Evolutionary conservation across 2,888 invertebrate species (phyloP).

Genomic region (Parnassius smintheus): DNA sequence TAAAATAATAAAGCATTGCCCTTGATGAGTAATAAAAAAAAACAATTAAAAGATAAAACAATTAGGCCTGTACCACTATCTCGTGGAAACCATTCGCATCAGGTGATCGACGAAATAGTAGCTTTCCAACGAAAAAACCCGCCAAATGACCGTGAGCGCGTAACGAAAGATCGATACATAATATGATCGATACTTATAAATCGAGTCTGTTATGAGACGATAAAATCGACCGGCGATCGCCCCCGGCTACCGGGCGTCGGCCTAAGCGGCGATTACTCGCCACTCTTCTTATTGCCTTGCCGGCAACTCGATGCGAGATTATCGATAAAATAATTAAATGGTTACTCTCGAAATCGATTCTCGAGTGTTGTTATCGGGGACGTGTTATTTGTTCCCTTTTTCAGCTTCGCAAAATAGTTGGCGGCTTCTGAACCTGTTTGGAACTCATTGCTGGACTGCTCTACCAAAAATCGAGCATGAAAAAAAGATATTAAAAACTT

Average conservation of each 20-base stretch:
- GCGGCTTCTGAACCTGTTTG: slow-evolving; percentile 35
- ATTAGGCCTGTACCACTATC: slow-evolving; percentile 20
- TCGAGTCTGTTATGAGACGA: slow-evolving; percentile 79
- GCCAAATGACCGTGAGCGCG: slow-evolving; percentile 71
- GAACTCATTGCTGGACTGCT: background rate
- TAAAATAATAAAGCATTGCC: background rate
- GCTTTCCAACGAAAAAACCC: slow-evolving; percentile 51
- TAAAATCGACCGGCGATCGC: slow-evolving; percentile 74
- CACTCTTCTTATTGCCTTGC: slow-evolving; percentile 69
- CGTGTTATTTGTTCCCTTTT: slow-evolving; percentile 73
- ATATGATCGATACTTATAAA: slow-evolving; percentile 80
- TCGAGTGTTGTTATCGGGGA: slow-evolving; percentile 77
- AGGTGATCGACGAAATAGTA: slow-evolving; percentile 45
- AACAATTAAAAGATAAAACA: slow-evolving; percentile 8
- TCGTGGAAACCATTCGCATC: slow-evolving; percentile 17
- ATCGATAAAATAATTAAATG: slow-evolving; percentile 82
- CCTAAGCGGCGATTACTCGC: slow-evolving; percentile 78
- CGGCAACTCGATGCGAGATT: slow-evolving; percentile 73
- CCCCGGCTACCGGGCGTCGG: slow-evolving; percentile 78
- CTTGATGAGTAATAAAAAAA: slow-evolving; percentile 4
- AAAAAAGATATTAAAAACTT: too few relatives aligned
- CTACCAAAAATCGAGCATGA: too few relatives aligned
- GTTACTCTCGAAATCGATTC: slow-evolving; percentile 81
- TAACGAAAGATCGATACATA: slow-evolving; percentile 73
- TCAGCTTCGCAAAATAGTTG: slow-evolving; percentile 60